Conservation (phyloP, 2,113 vertebrate genomes). For the Cololabis saira region DNA sequence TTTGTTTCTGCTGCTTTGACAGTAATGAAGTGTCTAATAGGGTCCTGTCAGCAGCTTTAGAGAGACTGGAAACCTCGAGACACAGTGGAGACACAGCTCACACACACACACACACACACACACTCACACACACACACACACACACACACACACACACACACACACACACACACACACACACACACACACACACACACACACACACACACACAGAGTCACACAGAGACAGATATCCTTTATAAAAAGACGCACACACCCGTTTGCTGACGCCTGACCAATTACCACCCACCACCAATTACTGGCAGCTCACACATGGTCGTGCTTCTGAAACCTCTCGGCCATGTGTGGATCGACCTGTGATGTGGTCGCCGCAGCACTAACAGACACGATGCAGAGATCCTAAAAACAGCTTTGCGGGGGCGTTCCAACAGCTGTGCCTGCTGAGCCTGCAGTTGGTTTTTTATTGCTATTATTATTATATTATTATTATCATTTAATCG, state of each 20-base stretch:
- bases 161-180: constrained; percentile 35
- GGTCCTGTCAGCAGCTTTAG: constrained; percentile 59
- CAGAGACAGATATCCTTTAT: constrained; percentile 20
- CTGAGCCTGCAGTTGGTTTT: constrained; percentile 4
- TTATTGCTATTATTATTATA: background rate
- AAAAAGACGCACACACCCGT: constrained; percentile 36
- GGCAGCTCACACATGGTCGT: constrained; percentile 58
- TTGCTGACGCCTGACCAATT: constrained; percentile 54
- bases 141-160: constrained; percentile 55
- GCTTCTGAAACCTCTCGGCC: constrained; percentile 43
- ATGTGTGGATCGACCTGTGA: constrained; percentile 64
- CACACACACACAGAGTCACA: constrained; percentile 35
- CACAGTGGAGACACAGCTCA: constrained; percentile 64
- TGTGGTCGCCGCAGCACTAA: constrained; percentile 63
- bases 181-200: constrained; percentile 31
- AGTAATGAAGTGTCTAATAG: constrained; percentile 64
- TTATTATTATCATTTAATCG: background rate
- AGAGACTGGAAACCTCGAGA: constrained; percentile 50
- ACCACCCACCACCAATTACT: constrained; percentile 57
- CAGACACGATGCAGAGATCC: constrained; percentile 52
- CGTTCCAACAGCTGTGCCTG: constrained; percentile 10
- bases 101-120: constrained; percentile 34
- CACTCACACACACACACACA: constrained; percentile 27
- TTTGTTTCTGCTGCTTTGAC: constrained; percentile 50
- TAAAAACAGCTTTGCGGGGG: constrained; percentile 31